phyloP scores from a whole-genome alignment of 2,888 invertebrate species.

The Drosophila nr. perissopoda region DNA sequence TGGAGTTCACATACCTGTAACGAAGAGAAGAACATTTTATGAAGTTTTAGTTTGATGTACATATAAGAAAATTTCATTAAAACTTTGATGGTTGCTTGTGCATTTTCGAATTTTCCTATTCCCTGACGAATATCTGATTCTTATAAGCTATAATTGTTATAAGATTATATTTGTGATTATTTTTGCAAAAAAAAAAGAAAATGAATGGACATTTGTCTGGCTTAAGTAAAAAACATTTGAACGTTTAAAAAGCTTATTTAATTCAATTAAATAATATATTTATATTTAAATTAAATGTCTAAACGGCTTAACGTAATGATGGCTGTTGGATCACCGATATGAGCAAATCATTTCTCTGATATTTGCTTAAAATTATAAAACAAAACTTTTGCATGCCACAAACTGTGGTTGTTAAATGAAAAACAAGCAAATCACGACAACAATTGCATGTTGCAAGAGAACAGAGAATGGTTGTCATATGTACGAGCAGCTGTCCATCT shows the following conservation, averaged over 20 bases:
- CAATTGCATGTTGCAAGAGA: conserved; percentile 33
- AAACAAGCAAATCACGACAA: conserved; percentile 72
- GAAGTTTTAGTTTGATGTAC: background rate
- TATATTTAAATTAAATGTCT: conserved; percentile 7
- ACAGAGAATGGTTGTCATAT: conserved; percentile 9
- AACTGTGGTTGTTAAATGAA: conserved; percentile 72
- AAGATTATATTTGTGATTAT: too few relatives aligned
- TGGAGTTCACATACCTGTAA: conserved; percentile 47
- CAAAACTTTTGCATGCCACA: conserved; percentile 62
- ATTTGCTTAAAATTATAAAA: conserved; percentile 75
- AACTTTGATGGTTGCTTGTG: background rate
- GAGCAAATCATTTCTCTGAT: conserved; percentile 33
- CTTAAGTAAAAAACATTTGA: background rate
- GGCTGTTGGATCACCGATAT: conserved; percentile 14
- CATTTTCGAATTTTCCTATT: background rate
- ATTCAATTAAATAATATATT: background rate
- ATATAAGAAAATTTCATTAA: background rate
- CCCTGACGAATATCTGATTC: background rate
- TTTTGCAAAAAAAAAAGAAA: too few relatives aligned
- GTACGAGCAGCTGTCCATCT: conserved; percentile 41
- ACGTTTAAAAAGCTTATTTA: background rate
- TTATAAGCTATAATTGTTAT: too few relatives aligned
- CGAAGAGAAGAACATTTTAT: conserved; percentile 14
- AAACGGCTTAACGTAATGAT: background rate
- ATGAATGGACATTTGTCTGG: too few relatives aligned